A percentile compares a stretch with the other conserved stretches of the same genome.
These are phyloP conservation scores for Perdita meconis DNA, from an alignment of 2,888 invertebrate species.

Conservation along the genomic window DNA sequence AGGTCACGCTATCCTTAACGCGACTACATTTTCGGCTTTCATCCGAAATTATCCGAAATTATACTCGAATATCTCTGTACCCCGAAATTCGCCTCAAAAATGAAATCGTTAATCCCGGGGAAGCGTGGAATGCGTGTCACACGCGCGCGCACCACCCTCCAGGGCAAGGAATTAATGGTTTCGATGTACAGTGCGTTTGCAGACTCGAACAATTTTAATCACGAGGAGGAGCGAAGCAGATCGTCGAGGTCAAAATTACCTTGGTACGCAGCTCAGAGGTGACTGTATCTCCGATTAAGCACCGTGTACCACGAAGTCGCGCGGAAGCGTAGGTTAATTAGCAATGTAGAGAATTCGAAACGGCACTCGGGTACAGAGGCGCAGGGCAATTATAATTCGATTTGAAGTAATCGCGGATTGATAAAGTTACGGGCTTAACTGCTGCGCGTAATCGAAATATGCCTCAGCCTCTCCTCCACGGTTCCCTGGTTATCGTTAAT, in stretches of 20 bases:
- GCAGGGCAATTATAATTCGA: slow-evolving; percentile 14
- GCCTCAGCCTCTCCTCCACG: background rate
- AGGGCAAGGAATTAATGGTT: too few relatives aligned
- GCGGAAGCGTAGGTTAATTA: background rate
- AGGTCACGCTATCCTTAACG: too few relatives aligned
- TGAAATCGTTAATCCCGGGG: too few relatives aligned
- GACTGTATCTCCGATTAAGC: background rate
- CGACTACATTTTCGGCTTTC: too few relatives aligned
- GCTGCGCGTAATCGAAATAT: slow-evolving; percentile 28
- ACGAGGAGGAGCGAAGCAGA: background rate
- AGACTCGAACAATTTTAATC: too few relatives aligned
- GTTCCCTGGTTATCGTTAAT: slow-evolving; percentile 29
- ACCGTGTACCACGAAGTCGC: background rate
- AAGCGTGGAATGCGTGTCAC: too few relatives aligned
- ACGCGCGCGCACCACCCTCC: too few relatives aligned
- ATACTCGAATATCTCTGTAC: too few relatives aligned
- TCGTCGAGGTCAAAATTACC: background rate
- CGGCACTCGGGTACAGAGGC: background rate
- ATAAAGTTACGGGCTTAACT: slow-evolving; percentile 13
- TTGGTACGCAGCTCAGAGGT: background rate
- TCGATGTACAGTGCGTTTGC: too few relatives aligned
- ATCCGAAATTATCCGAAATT: too few relatives aligned
- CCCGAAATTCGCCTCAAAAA: too few relatives aligned
- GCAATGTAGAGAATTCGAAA: background rate
- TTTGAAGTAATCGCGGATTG: slow-evolving; percentile 14